Conservation (phyloP, 2,113 vertebrate genomes). For the Panthera tigris region DNA sequence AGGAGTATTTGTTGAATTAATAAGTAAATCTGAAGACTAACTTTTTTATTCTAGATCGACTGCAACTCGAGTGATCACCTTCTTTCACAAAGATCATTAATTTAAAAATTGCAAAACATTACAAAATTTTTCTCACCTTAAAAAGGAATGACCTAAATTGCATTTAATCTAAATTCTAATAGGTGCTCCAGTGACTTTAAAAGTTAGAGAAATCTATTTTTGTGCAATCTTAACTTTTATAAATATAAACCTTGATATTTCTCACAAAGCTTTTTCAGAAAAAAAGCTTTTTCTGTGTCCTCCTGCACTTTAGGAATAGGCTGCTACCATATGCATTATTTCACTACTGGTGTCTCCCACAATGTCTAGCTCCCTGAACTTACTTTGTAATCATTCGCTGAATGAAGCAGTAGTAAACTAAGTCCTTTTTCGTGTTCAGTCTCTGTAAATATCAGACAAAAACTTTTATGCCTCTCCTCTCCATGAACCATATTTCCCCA, state of each 20-base stretch:
- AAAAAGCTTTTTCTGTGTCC: not conserved
- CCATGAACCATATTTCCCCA: not conserved
- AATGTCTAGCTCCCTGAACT: not conserved
- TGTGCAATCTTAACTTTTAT: slow-evolving; percentile 2
- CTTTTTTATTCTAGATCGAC: not conserved
- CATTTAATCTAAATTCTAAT: not conserved
- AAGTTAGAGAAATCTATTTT: not conserved
- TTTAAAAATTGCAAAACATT: not conserved
- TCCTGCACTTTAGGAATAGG: not conserved
- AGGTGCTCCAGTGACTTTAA: not conserved
- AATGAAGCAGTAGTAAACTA: not conserved
- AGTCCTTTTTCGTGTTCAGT: not conserved
- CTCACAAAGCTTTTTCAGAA: not conserved
- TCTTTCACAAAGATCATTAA: not conserved
- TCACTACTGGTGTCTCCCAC: not conserved
- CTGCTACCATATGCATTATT: not conserved
- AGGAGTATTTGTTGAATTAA: not conserved
- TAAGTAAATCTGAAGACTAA: not conserved
- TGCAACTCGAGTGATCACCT: not conserved
- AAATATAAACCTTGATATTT: not conserved
- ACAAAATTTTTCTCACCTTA: not conserved
- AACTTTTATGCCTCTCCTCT: not conserved
- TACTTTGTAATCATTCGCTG: not conserved
- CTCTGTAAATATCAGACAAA: not conserved
- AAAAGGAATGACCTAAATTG: not conserved